Percentiles rank a stretch among this genome's conserved stretches.
Conservation (phyloP, 2,888 invertebrate species). For the Dicycla oo region DNA sequence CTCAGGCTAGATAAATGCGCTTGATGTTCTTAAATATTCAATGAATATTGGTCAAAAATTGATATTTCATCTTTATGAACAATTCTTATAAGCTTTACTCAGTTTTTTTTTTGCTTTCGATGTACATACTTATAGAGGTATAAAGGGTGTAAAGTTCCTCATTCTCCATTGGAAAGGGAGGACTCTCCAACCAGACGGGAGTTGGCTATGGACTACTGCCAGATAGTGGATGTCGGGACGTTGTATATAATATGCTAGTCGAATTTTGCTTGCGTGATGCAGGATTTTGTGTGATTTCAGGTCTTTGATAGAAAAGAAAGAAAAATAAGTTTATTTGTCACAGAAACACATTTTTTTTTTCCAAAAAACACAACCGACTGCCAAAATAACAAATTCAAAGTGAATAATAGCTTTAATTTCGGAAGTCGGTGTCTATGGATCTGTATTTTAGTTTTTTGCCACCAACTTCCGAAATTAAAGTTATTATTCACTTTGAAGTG, state of each 20-base stretch:
- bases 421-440: too few species aligned
- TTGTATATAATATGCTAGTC: not conserved
- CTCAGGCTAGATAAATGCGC: not conserved
- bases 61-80: not conserved
- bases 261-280: not conserved
- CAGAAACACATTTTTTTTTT: too few species aligned
- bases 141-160: not conserved
- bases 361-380: too few species aligned
- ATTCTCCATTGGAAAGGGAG: not conserved
- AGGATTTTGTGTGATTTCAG: not conserved
- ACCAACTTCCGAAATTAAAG: too few species aligned
- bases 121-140: not conserved
- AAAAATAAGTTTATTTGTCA: too few species aligned
- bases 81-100: not conserved
- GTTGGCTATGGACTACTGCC: not conserved
- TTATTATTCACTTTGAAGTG: too few species aligned
- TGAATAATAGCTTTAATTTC: too few species aligned
- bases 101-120: not conserved
- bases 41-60: not conserved
- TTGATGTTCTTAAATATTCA: conserved; percentile 2
- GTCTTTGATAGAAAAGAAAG: too few species aligned
- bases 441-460: too few species aligned
- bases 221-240: not conserved
- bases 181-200: not conserved
- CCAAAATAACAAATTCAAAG: too few species aligned